Base-by-base conservation (phyloP, 2,797 vertebrate genomes). In the Acrossocheilus fasciatus region DNA sequence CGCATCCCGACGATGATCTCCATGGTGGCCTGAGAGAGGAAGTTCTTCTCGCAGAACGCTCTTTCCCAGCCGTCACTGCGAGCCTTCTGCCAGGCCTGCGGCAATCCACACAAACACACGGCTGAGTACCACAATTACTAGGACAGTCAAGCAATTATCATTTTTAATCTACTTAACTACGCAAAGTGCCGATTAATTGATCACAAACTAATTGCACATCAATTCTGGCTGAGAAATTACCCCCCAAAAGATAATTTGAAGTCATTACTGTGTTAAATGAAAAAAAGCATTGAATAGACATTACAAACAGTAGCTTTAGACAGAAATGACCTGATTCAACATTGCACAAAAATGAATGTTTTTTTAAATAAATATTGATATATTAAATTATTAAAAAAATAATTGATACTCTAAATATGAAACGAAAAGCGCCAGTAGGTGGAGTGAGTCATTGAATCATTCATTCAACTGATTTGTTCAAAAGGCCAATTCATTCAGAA, bases 1-100 rank as follows among this genome's bases (percentile, higher is more conserved):
- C 98, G 96, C 96, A 98, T 97, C 89, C 97, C 97, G 17, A 98
- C 92, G 0, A 99, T 97, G 91, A 98, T 97, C 92, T 99, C 96
- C 98, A 99, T 97, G 0, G 97, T 97, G 89, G 97, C 97, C 90
- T 98, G 97, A 77, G 98, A 99, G 73, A 99, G 91, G 91, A 98
- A 99, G 92, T 98, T 98, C 91, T 97, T 98, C 90, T 98, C 97
- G 93, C 98, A 99, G 92, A 99, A 99, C 36, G 95, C 91, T 91
- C 97, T 95, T 88, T 98, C 98, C 96, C 97, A 98, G 50, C 98
- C 97, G 36, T 98, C 97, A 87, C 92, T 96, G 87, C 96, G 93
- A 2, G 98, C 97, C 86, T 98, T 99, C 94, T 99, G 98, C 98
- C 98, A 99, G 0, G 97, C 97, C 98, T 99, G 70, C 17, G 10